phyloP scores from a whole-genome alignment of 1,140 invertebrate genomes.

The Drosophila dunni region DNA sequence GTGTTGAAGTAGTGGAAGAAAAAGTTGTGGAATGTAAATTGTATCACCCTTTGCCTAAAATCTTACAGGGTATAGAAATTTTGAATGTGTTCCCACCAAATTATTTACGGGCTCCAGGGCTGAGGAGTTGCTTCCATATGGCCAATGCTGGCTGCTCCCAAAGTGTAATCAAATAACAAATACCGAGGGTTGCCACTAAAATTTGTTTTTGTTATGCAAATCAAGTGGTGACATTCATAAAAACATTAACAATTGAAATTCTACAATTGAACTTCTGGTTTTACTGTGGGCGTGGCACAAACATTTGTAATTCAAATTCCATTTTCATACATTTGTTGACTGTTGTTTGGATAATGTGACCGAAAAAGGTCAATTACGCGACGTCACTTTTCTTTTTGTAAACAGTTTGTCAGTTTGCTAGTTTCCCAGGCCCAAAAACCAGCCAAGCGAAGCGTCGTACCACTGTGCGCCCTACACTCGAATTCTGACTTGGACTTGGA shows the following conservation, averaged over 20 bases:
- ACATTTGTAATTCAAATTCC: conserved; percentile 31
- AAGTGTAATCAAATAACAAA: conserved; percentile 53
- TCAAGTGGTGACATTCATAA: conserved; percentile 56
- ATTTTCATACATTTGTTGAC: conserved; percentile 34
- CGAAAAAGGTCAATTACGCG: conserved; percentile 77
- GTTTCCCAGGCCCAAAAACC: conserved; percentile 63
- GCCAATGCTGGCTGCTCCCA: conserved; percentile 32
- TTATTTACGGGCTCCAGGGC: conserved; percentile 55
- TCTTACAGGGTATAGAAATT: background rate
- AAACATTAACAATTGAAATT: conserved; percentile 57
- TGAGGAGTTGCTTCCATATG: conserved; percentile 63
- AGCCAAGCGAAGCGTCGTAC: conserved; percentile 40
- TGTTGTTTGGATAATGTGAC: conserved; percentile 37
- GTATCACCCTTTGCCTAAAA: background rate
- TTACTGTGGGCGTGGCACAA: conserved; percentile 47
- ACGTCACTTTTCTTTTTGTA: conserved; percentile 43
- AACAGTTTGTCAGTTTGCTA: conserved; percentile 12
- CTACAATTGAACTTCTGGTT: conserved; percentile 1
- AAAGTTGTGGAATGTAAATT: background rate
- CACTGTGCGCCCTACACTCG: no score
- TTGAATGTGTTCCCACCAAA: conserved; percentile 25
- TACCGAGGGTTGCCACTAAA: conserved; percentile 24
- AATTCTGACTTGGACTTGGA: no score
- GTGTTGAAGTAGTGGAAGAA: background rate
- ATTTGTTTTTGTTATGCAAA: conserved; percentile 72